Conservation (phyloP, 2,797 vertebrate genomes). For the Glossophaga mutica region DNA sequence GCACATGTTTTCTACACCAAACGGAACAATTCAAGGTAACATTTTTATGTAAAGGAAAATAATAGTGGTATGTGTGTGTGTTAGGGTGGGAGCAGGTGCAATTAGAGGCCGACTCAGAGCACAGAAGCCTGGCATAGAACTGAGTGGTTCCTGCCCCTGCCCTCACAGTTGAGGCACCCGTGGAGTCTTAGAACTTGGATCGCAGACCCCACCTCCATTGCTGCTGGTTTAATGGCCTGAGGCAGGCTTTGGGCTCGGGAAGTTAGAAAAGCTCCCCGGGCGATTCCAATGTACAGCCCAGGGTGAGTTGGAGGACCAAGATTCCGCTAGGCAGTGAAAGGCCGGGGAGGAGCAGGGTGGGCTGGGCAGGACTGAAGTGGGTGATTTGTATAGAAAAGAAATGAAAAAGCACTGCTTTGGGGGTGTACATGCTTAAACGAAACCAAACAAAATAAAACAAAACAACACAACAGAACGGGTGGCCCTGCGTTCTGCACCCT, state of each 20-base stretch:
- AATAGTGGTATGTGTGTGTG: not conserved
- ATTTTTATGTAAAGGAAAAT: conserved; percentile 21
- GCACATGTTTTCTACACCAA: not conserved
- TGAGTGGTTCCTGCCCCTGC: not conserved
- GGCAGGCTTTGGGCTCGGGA: not conserved
- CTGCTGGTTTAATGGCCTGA: not conserved
- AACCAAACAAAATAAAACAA: not conserved
- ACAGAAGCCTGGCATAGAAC: not conserved
- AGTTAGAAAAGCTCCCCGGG: not conserved
- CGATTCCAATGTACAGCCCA: not conserved
- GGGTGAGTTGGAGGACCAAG: not conserved
- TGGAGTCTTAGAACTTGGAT: not conserved
- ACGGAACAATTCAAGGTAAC: conserved; percentile 5
- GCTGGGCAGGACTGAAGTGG: not conserved
- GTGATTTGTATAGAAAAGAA: not conserved
- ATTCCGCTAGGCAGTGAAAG: not conserved
- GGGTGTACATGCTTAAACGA: not conserved
- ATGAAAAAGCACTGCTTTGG: not conserved
- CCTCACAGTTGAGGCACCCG: not conserved
- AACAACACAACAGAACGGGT: not conserved
- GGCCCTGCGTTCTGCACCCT: not conserved
- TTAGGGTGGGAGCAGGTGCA: not conserved
- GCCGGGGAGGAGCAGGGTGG: not conserved
- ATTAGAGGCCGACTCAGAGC: not conserved
- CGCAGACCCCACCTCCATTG: not conserved